Evolutionary conservation across 64 coral and sea anemone genomes (phyloP), one percentile per base, ranked within the genome.

Genomic region (Pachyseris speciosa): DNA sequence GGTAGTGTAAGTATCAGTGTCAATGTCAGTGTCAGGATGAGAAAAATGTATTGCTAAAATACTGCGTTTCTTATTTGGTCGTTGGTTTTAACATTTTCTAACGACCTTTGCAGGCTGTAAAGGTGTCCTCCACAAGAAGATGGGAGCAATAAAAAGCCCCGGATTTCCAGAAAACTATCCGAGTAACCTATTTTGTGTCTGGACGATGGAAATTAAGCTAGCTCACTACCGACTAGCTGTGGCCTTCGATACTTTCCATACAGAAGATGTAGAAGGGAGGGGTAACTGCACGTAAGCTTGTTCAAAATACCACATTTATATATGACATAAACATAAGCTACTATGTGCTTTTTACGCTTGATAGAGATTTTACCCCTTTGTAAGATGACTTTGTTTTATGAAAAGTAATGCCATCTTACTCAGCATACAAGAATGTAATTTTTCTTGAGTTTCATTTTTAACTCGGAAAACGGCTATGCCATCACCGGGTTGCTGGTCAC

Each of bases 201-300:
- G 63, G 63, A 33, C 28, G 6, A 9, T 66, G 25, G 8, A 9
- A 66, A 3, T 25, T 66, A 10, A 28, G 25, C 7, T 11, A 30
- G 5, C 25, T 24, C 6, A 30, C 3, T 66, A 66, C 29, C 63
- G 63, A 66, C 63, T 66, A 11, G 63, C 28, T 11, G n/a, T 66
- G 13, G 63, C 25, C 25, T 66, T 66, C 63, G 63, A 66, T 66
- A 66, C 63, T 66, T 66, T 66, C 63, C 24, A 66, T 66, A 66
- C 63, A 66, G 63, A 66, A 28, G 63, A 66, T 12, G 6, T 34
- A 30, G 24, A 66, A 11, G 63, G 63, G 11, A 66, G 25, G 28
- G n/a, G 10, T 5, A 66, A 66, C 63, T 66, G 63, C 63, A 66
- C 63, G 63, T 66, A 66, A 66, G 44, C 13, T 48, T 48, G 44